Evolutionary conservation across 1,140 invertebrate species (phyloP).

Genomic region (Venustaconcha ellipsiformis): DNA sequence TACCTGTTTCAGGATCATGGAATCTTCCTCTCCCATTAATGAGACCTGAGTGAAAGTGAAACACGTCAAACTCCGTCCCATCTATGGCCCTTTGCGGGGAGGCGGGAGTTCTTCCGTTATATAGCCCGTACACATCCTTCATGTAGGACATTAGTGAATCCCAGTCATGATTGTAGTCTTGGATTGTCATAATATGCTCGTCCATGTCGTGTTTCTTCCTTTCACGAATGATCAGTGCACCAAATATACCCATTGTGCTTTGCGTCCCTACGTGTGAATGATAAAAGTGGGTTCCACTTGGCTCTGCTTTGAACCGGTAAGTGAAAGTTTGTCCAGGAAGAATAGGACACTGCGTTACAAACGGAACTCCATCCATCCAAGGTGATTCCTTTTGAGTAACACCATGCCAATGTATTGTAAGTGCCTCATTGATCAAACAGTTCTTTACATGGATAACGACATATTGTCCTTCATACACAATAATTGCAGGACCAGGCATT

Average conservation of each 20-base stretch:
- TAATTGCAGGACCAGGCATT: slow-evolving; percentile 65
- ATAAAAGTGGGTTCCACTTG: slow-evolving; percentile 62
- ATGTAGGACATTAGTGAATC: slow-evolving; percentile 42
- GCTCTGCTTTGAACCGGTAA: slow-evolving; percentile 75
- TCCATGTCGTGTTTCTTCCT: slow-evolving; percentile 20
- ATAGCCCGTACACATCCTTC: slow-evolving; percentile 45
- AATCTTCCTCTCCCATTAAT: slow-evolving; percentile 61
- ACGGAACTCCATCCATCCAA: slow-evolving; percentile 92
- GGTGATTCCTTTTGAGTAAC: slow-evolving; percentile 84
- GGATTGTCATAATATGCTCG: slow-evolving; percentile 40
- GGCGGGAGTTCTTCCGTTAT: slow-evolving; percentile 28
- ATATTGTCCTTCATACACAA: slow-evolving; percentile 87
- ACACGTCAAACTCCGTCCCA: slow-evolving; percentile 39
- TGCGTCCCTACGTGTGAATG: slow-evolving; percentile 62
- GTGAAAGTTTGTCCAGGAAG: slow-evolving; percentile 85
- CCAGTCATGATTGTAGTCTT: slow-evolving; percentile 60
- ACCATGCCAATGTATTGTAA: slow-evolving; percentile 90
- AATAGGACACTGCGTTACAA: slow-evolving; percentile 92
- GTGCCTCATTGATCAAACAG: slow-evolving; percentile 82
- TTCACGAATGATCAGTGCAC: slow-evolving; percentile 54
- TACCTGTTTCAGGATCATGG: slow-evolving; percentile 26
- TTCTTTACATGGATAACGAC: slow-evolving; percentile 89
- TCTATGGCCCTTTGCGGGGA: slow-evolving; percentile 26
- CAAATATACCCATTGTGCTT: slow-evolving; percentile 52
- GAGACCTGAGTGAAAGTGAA: slow-evolving; percentile 48